Evolutionary conservation across 2,888 invertebrate genomes (phyloP).

Genomic region (Linyphia triangularis): DNA sequence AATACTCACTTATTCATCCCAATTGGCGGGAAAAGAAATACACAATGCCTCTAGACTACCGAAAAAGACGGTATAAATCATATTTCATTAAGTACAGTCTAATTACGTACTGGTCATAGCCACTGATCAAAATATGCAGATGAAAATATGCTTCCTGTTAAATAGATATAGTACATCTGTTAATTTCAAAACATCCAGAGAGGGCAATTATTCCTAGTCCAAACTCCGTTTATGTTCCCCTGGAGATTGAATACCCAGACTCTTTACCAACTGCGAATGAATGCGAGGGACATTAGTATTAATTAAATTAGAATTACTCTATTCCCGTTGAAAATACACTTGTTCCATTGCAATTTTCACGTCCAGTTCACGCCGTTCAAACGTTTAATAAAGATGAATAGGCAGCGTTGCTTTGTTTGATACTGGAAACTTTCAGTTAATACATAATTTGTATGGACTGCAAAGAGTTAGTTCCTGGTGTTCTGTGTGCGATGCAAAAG

Average conservation of each 20-base stretch:
- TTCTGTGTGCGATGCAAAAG: too few species aligned
- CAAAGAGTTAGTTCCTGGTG: not conserved
- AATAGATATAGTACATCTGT: too few species aligned
- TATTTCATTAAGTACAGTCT: too few species aligned
- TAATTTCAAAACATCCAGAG: too few species aligned
- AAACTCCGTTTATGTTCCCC: constrained; percentile 15
- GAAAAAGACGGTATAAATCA: too few species aligned
- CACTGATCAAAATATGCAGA: too few species aligned
- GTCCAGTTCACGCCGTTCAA: not conserved
- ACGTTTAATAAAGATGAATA: constrained; percentile 16
- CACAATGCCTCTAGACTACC: too few species aligned
- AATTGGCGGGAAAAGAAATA: too few species aligned
- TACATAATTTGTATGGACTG: constrained; percentile 9
- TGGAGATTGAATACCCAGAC: not conserved
- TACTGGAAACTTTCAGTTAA: not conserved
- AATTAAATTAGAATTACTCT: constrained; percentile 41
- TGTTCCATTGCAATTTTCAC: not conserved
- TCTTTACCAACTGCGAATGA: not conserved
- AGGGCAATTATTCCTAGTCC: not conserved
- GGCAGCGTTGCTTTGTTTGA: not conserved
- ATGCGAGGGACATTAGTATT: constrained; percentile 23
- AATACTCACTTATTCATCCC: too few species aligned
- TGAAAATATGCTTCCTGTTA: too few species aligned
- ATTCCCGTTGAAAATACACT: constrained; percentile 2
- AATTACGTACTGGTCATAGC: too few species aligned